Base-by-base conservation (phyloP, 2,888 invertebrate genomes). In the Meliscaeva auricollis region DNA sequence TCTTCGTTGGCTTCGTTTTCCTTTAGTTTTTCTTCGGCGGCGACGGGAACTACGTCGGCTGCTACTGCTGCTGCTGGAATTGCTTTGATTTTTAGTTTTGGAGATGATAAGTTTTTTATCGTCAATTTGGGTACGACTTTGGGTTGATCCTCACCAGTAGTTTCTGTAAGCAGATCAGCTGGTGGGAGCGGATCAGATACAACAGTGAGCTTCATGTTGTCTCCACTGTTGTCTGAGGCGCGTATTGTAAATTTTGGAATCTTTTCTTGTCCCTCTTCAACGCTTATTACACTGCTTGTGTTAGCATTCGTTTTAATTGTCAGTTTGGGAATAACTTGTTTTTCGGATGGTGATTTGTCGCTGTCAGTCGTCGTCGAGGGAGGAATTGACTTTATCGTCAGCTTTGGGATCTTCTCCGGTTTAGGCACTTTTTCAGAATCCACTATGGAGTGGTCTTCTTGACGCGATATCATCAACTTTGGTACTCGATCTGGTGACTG, bases 331-430 rank as follows among this genome's bases (percentile, higher is more conserved):
- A 91, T 89, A 17, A 88, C 72, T 66, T 88, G 88, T 30, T 88
- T 84, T 11, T 73, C 87, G 5, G 66, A 0, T 9, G 62, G 26
- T 2, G 54, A 46, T 46, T 64, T 11, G 64, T 87, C 89, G 92
- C 93, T 87, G 92, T 93, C 75, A 93, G 92, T 73, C 92, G 92
- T 73, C 92, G 92, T 87, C 7, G 35, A 93, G 92, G 46, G 92
- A 89, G 50, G 90, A 92, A 88, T 93, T 92, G 92, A 89, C 90
- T 93, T 89, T 93, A 93, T 7, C 93, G 93, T 91, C 93, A 93
- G 60, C 93, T 93, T 89, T 93, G 93, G 91, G 93, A 93, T 92
- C 93, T 93, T 88, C 93, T 93, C 87, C 93, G 93, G 26, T 93
- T 93, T 88, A 93, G 93, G 88, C 93, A 92, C 88, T 78, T 75